These are phyloP conservation scores for Anguilla obscura DNA, from an alignment of 2,797 vertebrate genomes.

Conservation along the genomic window DNA sequence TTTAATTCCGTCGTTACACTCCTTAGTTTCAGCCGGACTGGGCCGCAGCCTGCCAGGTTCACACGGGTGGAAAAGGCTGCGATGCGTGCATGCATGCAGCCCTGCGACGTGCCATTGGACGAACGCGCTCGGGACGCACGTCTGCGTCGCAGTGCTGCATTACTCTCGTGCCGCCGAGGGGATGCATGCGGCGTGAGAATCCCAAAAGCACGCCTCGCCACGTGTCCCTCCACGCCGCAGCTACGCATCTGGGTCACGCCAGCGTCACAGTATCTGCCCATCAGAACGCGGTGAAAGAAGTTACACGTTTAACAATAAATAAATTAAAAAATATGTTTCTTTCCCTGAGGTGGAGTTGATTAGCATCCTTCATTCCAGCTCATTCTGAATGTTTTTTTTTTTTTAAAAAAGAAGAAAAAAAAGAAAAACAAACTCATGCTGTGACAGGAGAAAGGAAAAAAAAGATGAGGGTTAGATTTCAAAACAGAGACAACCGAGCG, in stretches of 20 bases:
- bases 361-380: background rate
- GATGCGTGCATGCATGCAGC: background rate
- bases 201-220: background rate
- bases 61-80: background rate
- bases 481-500: background rate
- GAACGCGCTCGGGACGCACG: background rate
- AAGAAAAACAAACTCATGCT: background rate
- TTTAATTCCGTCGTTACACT: constrained; percentile 17
- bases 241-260: background rate
- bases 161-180: background rate
- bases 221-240: no score
- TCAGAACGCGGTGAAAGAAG: background rate
- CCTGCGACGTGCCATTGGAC: background rate
- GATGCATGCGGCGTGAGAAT: background rate
- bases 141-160: background rate
- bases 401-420: background rate
- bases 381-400: background rate
- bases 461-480: background rate
- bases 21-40: background rate
- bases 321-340: background rate
- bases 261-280: background rate
- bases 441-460: background rate
- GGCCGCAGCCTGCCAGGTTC: background rate
- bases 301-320: background rate
- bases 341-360: background rate